Percentiles rank a stretch among this genome's conserved stretches.
phyloP scores from a whole-genome alignment of 2,113 vertebrate species.

The Cinclus cinclus region DNA sequence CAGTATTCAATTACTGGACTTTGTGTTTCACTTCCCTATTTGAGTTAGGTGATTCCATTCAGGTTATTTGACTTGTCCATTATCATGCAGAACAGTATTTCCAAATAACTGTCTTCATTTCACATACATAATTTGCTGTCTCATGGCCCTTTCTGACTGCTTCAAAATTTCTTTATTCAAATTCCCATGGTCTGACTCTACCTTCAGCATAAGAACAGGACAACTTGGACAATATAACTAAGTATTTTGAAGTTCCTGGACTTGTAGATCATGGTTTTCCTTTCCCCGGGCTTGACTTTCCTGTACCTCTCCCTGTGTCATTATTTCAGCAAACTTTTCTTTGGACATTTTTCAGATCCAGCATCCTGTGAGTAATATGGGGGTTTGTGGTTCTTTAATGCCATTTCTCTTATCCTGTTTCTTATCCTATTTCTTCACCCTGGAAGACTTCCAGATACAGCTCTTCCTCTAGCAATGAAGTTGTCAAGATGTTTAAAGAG shows the following conservation, averaged over 20 bases:
- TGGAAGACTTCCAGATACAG: slow-evolving; percentile 25
- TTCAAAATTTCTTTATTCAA: neutral
- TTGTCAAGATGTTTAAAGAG: neutral
- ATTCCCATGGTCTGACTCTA: neutral
- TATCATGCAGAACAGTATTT: slow-evolving; percentile 6
- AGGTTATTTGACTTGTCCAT: neutral
- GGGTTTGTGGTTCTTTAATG: neutral
- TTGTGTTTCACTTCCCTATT: neutral
- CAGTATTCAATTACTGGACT: neutral
- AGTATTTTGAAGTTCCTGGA: neutral
- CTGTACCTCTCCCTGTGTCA: neutral
- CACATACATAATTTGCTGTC: slow-evolving; percentile 19
- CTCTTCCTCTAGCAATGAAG: neutral
- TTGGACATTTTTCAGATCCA: neutral
- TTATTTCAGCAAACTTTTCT: neutral
- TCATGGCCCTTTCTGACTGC: neutral
- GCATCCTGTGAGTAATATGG: neutral
- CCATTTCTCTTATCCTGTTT: neutral
- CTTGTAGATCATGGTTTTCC: neutral
- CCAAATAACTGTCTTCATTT: neutral
- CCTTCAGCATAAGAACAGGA: neutral
- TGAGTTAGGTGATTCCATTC: neutral
- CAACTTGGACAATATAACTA: neutral
- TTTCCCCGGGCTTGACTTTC: neutral
- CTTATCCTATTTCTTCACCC: neutral